Conservation (phyloP, 2,113 vertebrate genomes). For the Colistium nudipinnis region DNA sequence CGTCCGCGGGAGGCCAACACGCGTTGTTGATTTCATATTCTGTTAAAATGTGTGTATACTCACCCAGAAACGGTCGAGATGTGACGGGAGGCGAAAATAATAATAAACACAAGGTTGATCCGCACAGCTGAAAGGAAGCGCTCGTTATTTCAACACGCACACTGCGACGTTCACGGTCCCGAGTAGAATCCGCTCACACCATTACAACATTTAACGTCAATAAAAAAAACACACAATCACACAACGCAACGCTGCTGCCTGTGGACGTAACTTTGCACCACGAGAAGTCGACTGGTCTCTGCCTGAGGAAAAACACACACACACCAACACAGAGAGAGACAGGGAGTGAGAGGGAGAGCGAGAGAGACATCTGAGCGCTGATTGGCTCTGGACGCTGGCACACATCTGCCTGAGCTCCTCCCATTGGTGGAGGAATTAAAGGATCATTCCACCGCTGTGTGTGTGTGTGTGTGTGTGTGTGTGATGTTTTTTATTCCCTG, state of each 20-base stretch:
- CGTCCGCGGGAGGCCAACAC: neutral
- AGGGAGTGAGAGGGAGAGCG: neutral
- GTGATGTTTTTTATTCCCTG: neutral
- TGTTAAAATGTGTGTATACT: constrained; percentile 45
- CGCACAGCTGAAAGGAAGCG: constrained; percentile 20
- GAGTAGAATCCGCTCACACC: too few species aligned
- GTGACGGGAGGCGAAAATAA: constrained; percentile 1
- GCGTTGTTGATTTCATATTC: constrained; percentile 8
- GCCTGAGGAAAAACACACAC: neutral
- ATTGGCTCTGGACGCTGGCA: constrained; percentile 60
- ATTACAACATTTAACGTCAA: too few species aligned
- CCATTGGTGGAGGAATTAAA: constrained; percentile 65
- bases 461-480: neutral
- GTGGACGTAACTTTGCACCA: neutral
- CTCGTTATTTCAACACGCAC: too few species aligned
- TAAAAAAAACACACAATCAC: neutral
- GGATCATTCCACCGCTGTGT: constrained; percentile 32
- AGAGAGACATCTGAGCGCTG: constrained; percentile 23
- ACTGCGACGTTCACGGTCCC: too few species aligned
- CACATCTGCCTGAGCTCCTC: constrained; percentile 36
- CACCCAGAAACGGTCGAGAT: constrained; percentile 54
- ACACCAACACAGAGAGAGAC: neutral
- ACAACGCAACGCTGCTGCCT: neutral
- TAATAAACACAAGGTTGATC: constrained; percentile 13
- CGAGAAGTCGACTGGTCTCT: too few species aligned